Evolutionary conservation across 2,113 vertebrate species (phyloP), one percentile per base, ranked within the genome.

Genomic region (Morphnarchus princeps): DNA sequence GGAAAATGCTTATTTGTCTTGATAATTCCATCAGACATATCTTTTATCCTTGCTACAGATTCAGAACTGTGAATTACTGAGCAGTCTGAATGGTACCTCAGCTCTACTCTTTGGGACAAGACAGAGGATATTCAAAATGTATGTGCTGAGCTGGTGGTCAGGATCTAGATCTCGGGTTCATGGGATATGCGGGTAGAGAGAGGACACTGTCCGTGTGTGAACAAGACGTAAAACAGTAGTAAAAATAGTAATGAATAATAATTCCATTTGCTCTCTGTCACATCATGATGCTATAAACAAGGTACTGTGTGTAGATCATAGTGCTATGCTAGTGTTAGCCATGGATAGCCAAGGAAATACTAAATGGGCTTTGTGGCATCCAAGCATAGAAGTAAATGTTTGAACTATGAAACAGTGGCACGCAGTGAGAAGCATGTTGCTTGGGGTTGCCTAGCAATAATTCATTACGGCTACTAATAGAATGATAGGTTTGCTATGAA

Each of bases 401-500:
- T 84, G 83, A 70, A 76, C 32, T 42, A 19, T 40, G 79, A 45
- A 92, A 22, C 20, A 28, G 45, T 26, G 77, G 16, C 28, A 57
- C 3, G 3, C 5, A 13, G 49, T 10, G 42, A n/a, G 50, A 55
- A 82, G 40, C 29, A 3, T 16, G 73, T 57, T 92, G 61, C 82
- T 80, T 59, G 57, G n/a, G 61, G 82, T 92, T 96, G 86, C 92
- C 61, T 92, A 87, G 92, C 92, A 94, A 89, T 92, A 87, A 82
- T 79, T 96, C 77, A 83, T 95, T 91, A 89, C 11, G 43, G 74
- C 65, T 82, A n/a, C 74, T 89, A 89, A 89, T 69, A 52, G 54
- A 89, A 61, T 54, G 47, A 66, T 57, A 47, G 74, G 34, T 89
- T 91, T 83, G 66, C 86, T 54, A 13, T 59, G 54, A 82, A 82